Percentiles rank a stretch among this genome's conserved stretches.
These are phyloP conservation scores for Cryptotermes secundus DNA, from an alignment of 1,140 invertebrate species.

Conservation along the genomic window DNA sequence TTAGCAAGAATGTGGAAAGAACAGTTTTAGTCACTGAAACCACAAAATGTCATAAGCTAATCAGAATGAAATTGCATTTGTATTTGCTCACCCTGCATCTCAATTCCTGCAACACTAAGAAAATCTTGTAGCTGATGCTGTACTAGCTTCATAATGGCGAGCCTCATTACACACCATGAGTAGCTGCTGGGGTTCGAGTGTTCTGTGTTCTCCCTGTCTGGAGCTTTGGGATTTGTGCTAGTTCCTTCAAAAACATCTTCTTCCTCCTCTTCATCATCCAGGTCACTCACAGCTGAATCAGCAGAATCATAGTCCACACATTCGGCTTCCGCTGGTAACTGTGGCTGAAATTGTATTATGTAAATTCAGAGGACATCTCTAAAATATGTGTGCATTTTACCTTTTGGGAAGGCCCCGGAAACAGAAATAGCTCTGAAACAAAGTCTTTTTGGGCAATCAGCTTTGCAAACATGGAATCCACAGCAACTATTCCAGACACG, in stretches of 20 bases:
- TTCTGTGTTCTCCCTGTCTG: constrained; percentile 68
- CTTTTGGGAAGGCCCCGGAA: no score
- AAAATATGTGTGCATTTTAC: no score
- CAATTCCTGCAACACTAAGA: constrained; percentile 82
- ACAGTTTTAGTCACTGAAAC: no score
- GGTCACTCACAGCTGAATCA: constrained; percentile 76
- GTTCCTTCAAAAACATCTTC: constrained; percentile 72
- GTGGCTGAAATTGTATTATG: constrained; percentile 54
- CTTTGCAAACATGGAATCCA: no score
- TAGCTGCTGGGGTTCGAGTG: constrained; percentile 91
- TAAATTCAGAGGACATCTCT: no score
- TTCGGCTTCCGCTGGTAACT: constrained; percentile 62
- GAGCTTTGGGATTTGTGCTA: background rate
- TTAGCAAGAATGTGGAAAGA: background rate
- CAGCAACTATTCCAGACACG: no score
- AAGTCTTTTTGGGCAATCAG: no score
- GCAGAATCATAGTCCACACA: constrained; percentile 88
- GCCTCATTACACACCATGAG: constrained; percentile 90
- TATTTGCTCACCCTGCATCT: constrained; percentile 72
- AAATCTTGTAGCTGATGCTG: constrained; percentile 78
- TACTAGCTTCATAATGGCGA: constrained; percentile 82
- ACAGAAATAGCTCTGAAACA: background rate
- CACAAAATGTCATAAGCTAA: background rate
- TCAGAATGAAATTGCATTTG: background rate
- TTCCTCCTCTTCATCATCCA: constrained; percentile 70